Evolutionary conservation across 2,888 invertebrate species (phyloP).

Genomic region (Andrena praecox): DNA sequence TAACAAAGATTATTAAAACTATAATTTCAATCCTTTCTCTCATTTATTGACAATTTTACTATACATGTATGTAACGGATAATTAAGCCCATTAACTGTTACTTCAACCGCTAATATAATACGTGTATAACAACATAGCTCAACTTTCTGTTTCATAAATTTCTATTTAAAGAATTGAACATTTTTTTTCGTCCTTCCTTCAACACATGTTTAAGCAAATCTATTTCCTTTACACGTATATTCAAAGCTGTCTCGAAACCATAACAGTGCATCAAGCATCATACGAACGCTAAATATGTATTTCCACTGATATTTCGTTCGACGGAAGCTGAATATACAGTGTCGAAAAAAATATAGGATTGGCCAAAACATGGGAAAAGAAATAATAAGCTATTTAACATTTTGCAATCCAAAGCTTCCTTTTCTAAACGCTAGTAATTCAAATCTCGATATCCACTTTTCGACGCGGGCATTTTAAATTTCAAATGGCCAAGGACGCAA

Average conservation of each 20-base stretch:
- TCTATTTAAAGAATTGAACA: constrained; percentile 46
- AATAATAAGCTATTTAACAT: neutral
- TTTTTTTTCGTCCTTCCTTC: constrained; percentile 6
- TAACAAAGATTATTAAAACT: constrained; percentile 6
- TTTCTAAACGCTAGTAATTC: too few relatives aligned
- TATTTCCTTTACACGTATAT: constrained; percentile 19
- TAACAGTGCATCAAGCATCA: constrained; percentile 21
- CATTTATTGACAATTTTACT: constrained; percentile 70
- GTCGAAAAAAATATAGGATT: neutral
- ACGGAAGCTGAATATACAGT: constrained; percentile 35
- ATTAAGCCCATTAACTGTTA: constrained; percentile 50
- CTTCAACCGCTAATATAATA: constrained; percentile 39
- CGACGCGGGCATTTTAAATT: too few relatives aligned
- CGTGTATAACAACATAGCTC: constrained; percentile 38
- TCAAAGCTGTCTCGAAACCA: constrained; percentile 20
- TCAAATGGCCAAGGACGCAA: too few relatives aligned
- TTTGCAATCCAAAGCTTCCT: too few relatives aligned
- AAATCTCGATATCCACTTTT: too few relatives aligned
- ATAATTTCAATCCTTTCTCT: constrained; percentile 37
- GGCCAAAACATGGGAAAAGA: neutral
- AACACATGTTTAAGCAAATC: constrained; percentile 25
- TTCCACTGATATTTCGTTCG: constrained; percentile 7
- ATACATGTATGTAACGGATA: constrained; percentile 65
- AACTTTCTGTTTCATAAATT: constrained; percentile 32
- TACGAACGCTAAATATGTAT: constrained; percentile 23